Percentiles rank a stretch among this genome's conserved stretches.
phyloP scores from a whole-genome alignment of 2,113 vertebrate species.

The Nerophis lumbriciformis region DNA sequence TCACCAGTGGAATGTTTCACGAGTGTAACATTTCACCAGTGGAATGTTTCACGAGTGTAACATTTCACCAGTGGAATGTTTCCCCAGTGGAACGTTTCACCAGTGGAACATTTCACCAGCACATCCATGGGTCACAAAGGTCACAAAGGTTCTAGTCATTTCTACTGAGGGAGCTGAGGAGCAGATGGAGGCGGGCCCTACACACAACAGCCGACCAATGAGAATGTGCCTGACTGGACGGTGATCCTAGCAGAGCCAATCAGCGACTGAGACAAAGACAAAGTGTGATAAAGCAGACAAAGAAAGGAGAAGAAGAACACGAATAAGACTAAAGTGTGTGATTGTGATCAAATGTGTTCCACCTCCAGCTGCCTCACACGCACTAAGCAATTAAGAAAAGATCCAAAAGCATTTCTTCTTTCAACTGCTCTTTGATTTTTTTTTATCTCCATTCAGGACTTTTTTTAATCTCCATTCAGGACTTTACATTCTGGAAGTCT shows the following conservation, averaged over 20 bases:
- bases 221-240: slow-evolving; percentile 47
- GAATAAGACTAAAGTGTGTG: slow-evolving; percentile 46
- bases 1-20: too few species aligned
- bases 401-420: slow-evolving; percentile 23
- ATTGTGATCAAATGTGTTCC: slow-evolving; percentile 49
- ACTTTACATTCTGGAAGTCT: slow-evolving; percentile 1
- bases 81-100: too few species aligned
- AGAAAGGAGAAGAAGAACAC: slow-evolving; percentile 49
- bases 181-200: slow-evolving; percentile 19
- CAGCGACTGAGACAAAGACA: slow-evolving; percentile 62
- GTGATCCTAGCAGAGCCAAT: slow-evolving; percentile 61
- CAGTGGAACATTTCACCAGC: too few species aligned
- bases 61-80: too few species aligned
- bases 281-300: slow-evolving; percentile 53
- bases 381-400: neutral
- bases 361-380: slow-evolving; percentile 17
- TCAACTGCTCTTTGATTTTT: slow-evolving; percentile 36
- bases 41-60: too few species aligned
- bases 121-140: too few species aligned
- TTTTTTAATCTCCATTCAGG: slow-evolving; percentile 3
- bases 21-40: too few species aligned
- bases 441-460: too few species aligned
- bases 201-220: slow-evolving; percentile 44
- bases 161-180: too few species aligned
- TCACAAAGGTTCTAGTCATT: too few species aligned